phyloP scores from a whole-genome alignment of 2,113 vertebrate genomes.

The Notarius lentiginosus region DNA sequence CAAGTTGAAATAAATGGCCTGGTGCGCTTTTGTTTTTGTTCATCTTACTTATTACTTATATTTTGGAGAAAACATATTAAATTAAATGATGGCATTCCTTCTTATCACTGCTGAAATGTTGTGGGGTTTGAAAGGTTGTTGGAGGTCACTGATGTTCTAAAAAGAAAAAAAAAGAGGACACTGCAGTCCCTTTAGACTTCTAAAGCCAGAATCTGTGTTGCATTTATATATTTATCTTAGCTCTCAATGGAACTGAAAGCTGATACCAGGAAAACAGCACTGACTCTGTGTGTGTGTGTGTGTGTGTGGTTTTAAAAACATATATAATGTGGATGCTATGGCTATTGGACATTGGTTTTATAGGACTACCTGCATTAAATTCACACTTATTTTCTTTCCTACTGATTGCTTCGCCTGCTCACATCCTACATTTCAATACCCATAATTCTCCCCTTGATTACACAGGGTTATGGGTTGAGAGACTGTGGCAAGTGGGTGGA shows the following conservation, averaged over 20 bases:
- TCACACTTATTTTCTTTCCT: background rate
- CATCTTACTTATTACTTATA: background rate
- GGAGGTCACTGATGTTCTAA: background rate
- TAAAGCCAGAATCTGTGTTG: background rate
- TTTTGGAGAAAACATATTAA: background rate
- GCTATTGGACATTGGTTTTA: background rate
- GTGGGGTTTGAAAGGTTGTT: background rate
- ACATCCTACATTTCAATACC: slow-evolving; percentile 37
- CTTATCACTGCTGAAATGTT: background rate
- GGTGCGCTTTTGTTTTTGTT: background rate
- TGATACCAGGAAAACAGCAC: background rate
- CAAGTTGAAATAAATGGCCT: background rate
- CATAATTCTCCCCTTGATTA: slow-evolving; percentile 31
- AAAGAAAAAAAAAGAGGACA: background rate
- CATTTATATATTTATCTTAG: slow-evolving; percentile 8
- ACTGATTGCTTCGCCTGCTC: background rate
- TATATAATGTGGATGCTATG: background rate
- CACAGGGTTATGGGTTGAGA: slow-evolving; percentile 28
- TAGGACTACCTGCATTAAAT: background rate
- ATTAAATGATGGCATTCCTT: background rate
- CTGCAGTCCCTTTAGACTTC: slow-evolving; percentile 1
- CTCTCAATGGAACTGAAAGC: slow-evolving; percentile 12
- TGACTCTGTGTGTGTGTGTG: slow-evolving; percentile 23
- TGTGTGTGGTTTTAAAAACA: background rate
- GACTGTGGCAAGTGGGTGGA: slow-evolving; percentile 46